A percentile compares a stretch with the other conserved stretches of the same genome.
These are phyloP conservation scores for Icerya purchasi DNA, from an alignment of 2,888 invertebrate genomes.

Conservation along the genomic window DNA sequence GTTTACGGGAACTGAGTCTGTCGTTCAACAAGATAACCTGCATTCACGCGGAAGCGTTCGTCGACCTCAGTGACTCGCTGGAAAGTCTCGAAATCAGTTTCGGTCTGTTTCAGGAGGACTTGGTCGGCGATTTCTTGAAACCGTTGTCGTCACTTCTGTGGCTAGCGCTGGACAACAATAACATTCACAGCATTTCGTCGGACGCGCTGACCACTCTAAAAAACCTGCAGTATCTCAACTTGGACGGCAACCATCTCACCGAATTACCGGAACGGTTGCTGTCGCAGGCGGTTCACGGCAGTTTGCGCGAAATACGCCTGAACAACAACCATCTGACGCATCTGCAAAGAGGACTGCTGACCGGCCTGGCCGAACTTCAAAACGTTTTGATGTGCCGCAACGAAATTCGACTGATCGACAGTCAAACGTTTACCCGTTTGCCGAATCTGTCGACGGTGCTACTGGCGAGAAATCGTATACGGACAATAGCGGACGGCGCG, in stretches of 20 bases:
- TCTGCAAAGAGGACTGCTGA: conserved; percentile 46
- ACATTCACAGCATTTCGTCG: conserved; percentile 47
- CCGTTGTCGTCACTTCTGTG: conserved; percentile 53
- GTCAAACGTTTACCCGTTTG: conserved; percentile 52
- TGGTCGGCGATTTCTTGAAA: conserved; percentile 52
- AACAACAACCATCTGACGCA: conserved; percentile 56
- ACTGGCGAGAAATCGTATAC: conserved; percentile 59
- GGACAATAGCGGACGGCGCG: conserved; percentile 45
- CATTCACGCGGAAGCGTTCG: conserved; percentile 58
- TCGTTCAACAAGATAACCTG: conserved; percentile 75
- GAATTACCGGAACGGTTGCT: conserved; percentile 45
- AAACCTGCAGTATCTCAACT: conserved; percentile 54
- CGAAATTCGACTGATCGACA: conserved; percentile 44
- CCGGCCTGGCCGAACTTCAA: conserved; percentile 46
- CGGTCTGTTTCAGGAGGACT: conserved; percentile 55
- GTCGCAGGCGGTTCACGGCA: conserved; percentile 42
- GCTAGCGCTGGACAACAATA: conserved; percentile 72
- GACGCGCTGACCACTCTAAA: conserved; percentile 47
- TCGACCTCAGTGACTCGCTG: conserved; percentile 48
- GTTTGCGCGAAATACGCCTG: conserved; percentile 54
- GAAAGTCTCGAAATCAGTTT: conserved; percentile 71
- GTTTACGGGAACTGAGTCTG: conserved; percentile 67
- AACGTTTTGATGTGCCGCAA: conserved; percentile 60
- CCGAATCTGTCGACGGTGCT: conserved; percentile 59
- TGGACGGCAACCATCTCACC: conserved; percentile 64